Conservation (phyloP, 2,797 vertebrate genomes). For the Dromococcyx pavoninus region DNA sequence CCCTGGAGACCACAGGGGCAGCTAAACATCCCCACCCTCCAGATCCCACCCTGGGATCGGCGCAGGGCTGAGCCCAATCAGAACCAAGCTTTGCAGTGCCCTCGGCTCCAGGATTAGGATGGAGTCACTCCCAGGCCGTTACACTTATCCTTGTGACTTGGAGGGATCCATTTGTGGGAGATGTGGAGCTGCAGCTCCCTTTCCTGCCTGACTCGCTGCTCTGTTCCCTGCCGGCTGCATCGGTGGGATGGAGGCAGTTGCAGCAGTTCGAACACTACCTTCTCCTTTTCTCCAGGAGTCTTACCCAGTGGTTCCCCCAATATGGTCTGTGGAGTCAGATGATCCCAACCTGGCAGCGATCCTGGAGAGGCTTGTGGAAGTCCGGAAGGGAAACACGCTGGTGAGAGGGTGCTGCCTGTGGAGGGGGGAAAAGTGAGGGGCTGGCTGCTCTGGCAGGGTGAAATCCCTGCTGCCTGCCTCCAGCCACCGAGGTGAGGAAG, state of each 20-base stretch:
- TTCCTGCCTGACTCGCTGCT: neutral
- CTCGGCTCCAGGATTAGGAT: neutral
- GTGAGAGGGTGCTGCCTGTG: conserved; percentile 66
- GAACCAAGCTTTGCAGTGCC: neutral
- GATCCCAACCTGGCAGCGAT: conserved; percentile 95
- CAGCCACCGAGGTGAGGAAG: accelerated
- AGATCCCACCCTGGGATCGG: too few species aligned
- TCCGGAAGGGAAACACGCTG: conserved; percentile 93
- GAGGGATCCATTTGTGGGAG: neutral
- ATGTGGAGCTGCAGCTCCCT: accelerated
- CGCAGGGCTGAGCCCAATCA: neutral
- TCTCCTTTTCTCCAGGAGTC: conserved; percentile 81
- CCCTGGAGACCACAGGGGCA: accelerated
- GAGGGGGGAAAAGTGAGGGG: too few species aligned
- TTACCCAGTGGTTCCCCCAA: conserved; percentile 90
- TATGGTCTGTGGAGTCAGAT: conserved; percentile 98
- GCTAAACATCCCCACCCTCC: accelerated
- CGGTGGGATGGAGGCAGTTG: accelerated
- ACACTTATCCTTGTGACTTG: too few species aligned
- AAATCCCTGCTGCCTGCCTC: neutral
- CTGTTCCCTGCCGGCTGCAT: accelerated
- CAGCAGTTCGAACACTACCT: accelerated
- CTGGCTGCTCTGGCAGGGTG: accelerated
- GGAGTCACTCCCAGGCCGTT: too few species aligned
- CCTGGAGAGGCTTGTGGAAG: conserved; percentile 92